These are phyloP conservation scores for Pasiphila rectangulata DNA, from an alignment of 2,888 invertebrate species.

Conservation along the genomic window DNA sequence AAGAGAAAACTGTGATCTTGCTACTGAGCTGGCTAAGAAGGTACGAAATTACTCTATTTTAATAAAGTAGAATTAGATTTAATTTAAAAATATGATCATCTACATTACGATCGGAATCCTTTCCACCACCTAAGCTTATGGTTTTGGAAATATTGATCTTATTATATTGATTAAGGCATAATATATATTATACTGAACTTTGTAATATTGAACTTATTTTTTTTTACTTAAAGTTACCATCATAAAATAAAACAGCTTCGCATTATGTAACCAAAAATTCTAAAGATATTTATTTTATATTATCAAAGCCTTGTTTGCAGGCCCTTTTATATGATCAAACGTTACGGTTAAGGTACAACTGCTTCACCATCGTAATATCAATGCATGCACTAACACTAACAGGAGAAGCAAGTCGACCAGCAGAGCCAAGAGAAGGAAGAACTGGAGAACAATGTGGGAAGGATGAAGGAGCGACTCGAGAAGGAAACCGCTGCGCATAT, in stretches of 20 bases:
- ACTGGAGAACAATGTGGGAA: conserved; percentile 88
- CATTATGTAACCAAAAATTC: too few relatives aligned
- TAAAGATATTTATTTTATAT: neutral
- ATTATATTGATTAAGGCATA: too few relatives aligned
- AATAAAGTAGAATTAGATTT: too few relatives aligned
- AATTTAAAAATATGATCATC: too few relatives aligned
- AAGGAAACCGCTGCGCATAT: conserved; percentile 93
- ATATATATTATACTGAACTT: too few relatives aligned
- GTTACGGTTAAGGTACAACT: conserved; percentile 23
- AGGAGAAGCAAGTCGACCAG: conserved; percentile 94
- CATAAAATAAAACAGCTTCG: too few relatives aligned
- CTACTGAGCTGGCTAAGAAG: conserved; percentile 92
- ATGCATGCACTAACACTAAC: conserved; percentile 53
- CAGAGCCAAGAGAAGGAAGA: conserved; percentile 96
- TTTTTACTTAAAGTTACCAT: too few relatives aligned
- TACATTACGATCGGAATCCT: neutral
- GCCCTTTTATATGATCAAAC: neutral
- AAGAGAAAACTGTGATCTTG: conserved; percentile 92
- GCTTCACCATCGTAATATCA: conserved; percentile 30
- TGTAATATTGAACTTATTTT: too few relatives aligned
- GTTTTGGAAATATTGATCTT: too few relatives aligned
- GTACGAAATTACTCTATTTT: conserved; percentile 39
- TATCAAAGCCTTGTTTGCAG: neutral
- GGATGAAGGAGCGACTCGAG: conserved; percentile 93
- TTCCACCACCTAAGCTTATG: too few relatives aligned